phyloP scores from a whole-genome alignment of 2,797 vertebrate species.

The Enteromius treurensis region DNA sequence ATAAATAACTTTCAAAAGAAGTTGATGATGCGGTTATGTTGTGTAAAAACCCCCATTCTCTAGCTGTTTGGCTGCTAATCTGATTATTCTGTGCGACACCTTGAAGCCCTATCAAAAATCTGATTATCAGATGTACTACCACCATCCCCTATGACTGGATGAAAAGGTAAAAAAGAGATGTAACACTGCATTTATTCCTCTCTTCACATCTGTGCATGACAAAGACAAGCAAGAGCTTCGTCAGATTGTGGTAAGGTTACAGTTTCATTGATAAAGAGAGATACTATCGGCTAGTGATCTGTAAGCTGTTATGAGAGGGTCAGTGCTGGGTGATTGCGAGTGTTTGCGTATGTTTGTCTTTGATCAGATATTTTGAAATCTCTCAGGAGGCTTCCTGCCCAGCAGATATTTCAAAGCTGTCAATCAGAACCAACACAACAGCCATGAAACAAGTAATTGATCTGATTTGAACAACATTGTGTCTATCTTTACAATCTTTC shows the following conservation, averaged over 20 bases:
- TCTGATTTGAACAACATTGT: conserved; percentile 64
- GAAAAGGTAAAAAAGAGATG: conserved; percentile 75
- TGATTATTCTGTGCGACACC: conserved; percentile 68
- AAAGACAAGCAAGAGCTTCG: conserved; percentile 39
- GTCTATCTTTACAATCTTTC: conserved; percentile 56
- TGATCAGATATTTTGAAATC: conserved; percentile 64
- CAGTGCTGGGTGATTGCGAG: conserved; percentile 25
- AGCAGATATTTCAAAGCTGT: conserved; percentile 62
- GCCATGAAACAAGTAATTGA: conserved; percentile 55
- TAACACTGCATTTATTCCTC: conserved; percentile 71
- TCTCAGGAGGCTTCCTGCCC: conserved; percentile 63
- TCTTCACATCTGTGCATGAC: conserved; percentile 68
- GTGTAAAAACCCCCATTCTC: conserved; percentile 69
- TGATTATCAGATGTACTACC: conserved; percentile 63
- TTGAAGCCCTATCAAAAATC: conserved; percentile 53
- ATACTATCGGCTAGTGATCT: conserved; percentile 30
- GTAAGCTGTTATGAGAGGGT: conserved; percentile 28
- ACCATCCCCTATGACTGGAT: conserved; percentile 72
- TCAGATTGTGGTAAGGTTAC: conserved; percentile 67
- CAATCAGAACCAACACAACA: conserved; percentile 61
- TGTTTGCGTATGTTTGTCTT: conserved; percentile 47
- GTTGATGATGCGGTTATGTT: conserved; percentile 67
- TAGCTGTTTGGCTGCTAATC: conserved; percentile 70
- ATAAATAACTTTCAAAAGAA: conserved; percentile 69
- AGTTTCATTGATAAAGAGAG: conserved; percentile 67